Evolutionary conservation across 37 sponge, comb jelly and placozoan genomes (phyloP).

Genomic region (Mnemiopsis leidyi): DNA sequence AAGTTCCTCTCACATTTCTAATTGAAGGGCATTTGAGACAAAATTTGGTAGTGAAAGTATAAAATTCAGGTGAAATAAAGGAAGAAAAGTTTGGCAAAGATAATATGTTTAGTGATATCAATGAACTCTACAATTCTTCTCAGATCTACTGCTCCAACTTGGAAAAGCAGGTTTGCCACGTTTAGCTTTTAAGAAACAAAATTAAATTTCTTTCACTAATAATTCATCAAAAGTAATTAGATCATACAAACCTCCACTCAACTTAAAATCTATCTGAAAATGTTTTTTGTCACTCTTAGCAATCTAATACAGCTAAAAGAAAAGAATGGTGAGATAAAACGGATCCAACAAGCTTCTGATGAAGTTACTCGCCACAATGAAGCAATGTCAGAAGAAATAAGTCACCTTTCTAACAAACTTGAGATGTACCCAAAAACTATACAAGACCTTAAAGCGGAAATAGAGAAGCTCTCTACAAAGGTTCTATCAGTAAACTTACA

Average conservation of each 20-base stretch:
- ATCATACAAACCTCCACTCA: too few species aligned
- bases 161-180: slow-evolving; percentile 45
- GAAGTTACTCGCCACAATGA: slow-evolving; percentile 26
- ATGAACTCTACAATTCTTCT: slow-evolving; percentile 38
- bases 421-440: slow-evolving; percentile 42
- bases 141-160: slow-evolving; percentile 42
- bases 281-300: too few species aligned
- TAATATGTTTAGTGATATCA: background rate
- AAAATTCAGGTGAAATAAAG: too few species aligned
- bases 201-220: too few species aligned
- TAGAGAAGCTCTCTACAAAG: slow-evolving; percentile 23
- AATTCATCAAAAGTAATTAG: too few species aligned
- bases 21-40: too few species aligned
- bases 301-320: slow-evolving; percentile 50
- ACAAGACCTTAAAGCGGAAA: slow-evolving; percentile 21
- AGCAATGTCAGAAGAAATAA: slow-evolving; percentile 50
- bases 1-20: too few species aligned
- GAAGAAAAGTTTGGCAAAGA: background rate
- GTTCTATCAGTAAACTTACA: too few species aligned
- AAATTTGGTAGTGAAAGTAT: too few species aligned
- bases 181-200: too few species aligned
- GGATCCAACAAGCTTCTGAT: slow-evolving; percentile 10
- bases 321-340: slow-evolving; percentile 6
- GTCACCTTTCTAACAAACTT: background rate
- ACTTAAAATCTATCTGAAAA: too few species aligned